Evolutionary conservation across 2,888 invertebrate species (phyloP).

Genomic region (Liposcelis brunnea): DNA sequence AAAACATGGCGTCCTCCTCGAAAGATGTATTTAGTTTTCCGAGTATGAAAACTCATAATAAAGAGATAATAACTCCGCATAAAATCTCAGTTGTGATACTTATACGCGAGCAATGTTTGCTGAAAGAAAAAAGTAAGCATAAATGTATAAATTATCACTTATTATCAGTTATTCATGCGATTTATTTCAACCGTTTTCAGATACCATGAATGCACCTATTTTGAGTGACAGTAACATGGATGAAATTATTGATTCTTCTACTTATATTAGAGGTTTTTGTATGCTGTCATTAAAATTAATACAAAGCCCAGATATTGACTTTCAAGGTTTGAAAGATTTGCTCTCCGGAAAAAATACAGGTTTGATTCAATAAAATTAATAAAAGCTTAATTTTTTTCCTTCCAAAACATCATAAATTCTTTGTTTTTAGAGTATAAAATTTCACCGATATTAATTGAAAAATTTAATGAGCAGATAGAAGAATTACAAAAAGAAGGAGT

Average conservation of each 20-base stretch:
- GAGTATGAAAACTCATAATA: conserved; percentile 14
- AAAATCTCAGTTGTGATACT: conserved; percentile 61
- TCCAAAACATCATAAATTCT: not conserved
- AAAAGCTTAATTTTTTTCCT: too few relatives aligned
- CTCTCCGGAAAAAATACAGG: conserved; percentile 12
- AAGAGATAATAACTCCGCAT: conserved; percentile 57
- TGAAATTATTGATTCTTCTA: conserved; percentile 28
- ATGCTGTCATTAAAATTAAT: conserved; percentile 61
- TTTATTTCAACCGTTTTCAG: too few relatives aligned
- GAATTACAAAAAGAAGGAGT: conserved; percentile 38
- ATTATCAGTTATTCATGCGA: conserved; percentile 7
- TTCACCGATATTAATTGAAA: conserved; percentile 35
- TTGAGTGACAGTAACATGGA: conserved; percentile 1
- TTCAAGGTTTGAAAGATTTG: conserved; percentile 18
- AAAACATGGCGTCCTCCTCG: too few relatives aligned
- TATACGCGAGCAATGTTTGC: conserved; percentile 54
- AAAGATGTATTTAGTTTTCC: too few relatives aligned
- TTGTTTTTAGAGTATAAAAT: conserved; percentile 42
- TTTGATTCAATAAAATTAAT: too few relatives aligned
- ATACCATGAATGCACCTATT: conserved; percentile 18
- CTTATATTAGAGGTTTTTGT: conserved; percentile 59
- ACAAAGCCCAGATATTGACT: conserved; percentile 27
- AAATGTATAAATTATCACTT: conserved; percentile 7
- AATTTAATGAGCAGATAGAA: conserved; percentile 40
- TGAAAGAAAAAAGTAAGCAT: conserved; percentile 33